These are phyloP conservation scores for Ophion obscuratus DNA, from an alignment of 2,888 invertebrate species.

Conservation along the genomic window DNA sequence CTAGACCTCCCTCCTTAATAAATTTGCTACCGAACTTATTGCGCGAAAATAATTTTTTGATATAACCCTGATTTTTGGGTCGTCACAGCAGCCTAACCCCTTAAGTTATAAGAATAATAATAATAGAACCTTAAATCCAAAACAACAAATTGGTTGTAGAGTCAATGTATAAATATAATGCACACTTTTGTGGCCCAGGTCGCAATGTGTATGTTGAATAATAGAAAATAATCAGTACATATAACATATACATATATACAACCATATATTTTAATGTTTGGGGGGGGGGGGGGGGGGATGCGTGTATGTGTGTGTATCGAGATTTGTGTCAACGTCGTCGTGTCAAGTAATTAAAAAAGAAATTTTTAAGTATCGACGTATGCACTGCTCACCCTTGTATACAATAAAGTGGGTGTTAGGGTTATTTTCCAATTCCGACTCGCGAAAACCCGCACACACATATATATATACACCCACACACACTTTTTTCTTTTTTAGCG, in stretches of 20 bases:
- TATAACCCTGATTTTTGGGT: no score
- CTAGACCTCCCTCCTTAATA: no score
- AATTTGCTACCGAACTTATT: no score
- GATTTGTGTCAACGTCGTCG: not conserved
- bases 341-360: not conserved
- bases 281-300: not conserved
- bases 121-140: constrained; percentile 3
- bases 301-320: not conserved
- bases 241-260: constrained; percentile 46
- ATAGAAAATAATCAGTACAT: constrained; percentile 65
- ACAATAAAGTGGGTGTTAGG: not conserved
- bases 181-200: constrained; percentile 68
- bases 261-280: constrained; percentile 9
- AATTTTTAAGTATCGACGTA: not conserved
- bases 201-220: constrained; percentile 73
- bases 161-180: constrained; percentile 1
- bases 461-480: constrained; percentile 34
- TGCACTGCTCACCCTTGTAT: not conserved
- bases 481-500: constrained; percentile 52
- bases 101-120: constrained; percentile 25
- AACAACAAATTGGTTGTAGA: not conserved
- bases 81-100: no score
- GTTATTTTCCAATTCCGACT: not conserved
- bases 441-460: not conserved
- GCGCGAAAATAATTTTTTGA: no score